A percentile compares a stretch with the other conserved stretches of the same genome.
Evolutionary conservation across 1,140 invertebrate genomes (phyloP).

Genomic region (Aricia agestis): DNA sequence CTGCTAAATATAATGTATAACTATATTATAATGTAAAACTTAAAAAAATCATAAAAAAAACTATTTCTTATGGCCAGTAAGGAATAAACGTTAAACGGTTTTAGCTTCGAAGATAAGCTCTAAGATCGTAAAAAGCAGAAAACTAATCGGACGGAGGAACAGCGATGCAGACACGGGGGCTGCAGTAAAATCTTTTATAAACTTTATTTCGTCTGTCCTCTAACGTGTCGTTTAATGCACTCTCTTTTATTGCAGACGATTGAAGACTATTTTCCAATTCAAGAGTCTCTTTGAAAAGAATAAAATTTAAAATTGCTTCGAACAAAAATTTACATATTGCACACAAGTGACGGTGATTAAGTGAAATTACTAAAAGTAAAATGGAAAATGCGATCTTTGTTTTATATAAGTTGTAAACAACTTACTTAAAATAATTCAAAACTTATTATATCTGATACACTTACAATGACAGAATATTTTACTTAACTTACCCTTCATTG

Average conservation of each 20-base stretch:
- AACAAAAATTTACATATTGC: background rate
- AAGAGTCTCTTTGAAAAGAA: constrained; percentile 1
- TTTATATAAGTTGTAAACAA: no score
- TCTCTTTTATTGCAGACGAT: background rate
- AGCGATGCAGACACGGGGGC: background rate
- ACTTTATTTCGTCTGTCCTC: constrained; percentile 1
- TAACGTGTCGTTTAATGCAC: constrained; percentile 2
- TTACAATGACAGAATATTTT: no score
- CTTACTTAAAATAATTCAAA: no score
- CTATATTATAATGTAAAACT: no score
- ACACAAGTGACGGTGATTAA: background rate
- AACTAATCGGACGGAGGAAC: background rate
- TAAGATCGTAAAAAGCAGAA: background rate
- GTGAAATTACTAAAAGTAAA: no score
- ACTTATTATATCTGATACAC: no score
- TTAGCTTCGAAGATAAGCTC: background rate
- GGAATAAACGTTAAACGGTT: no score
- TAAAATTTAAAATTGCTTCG: background rate
- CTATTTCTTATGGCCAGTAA: no score
- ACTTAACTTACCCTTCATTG: no score
- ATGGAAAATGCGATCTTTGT: no score
- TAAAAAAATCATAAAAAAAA: no score
- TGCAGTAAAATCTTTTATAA: background rate
- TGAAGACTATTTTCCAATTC: constrained; percentile 3
- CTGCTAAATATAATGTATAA: no score